Evolutionary conservation across 2,888 invertebrate genomes (phyloP), one percentile per base, ranked within the genome.

Genomic region (Gnatocerus cornutus): DNA sequence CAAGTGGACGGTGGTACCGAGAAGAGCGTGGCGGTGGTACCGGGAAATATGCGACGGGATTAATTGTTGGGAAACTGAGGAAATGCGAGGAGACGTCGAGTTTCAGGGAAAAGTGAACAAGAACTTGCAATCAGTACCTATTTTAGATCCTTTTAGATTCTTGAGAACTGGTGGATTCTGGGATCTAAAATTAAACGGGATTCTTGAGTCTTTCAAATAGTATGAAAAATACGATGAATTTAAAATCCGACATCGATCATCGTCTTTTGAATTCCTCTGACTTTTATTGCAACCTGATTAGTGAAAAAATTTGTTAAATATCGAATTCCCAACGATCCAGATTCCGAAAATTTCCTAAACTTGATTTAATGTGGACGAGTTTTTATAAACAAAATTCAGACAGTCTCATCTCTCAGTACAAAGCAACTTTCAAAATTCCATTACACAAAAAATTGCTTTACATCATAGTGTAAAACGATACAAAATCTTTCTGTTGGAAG

Each of bases 291-390:
- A 46, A n/a, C 16, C 46, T 46, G n/a, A 46, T 46, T 46, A 46
- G 46, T 46, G 21, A n/a, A 16, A 46, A 46, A 46, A 12, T 21
- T 16, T 46, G 46, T 46, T 21, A 46, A 45, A 14, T 21, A 46
- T 46, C 21, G 13, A 14, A 16, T 9, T n/a, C 46, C 8, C 30
- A 13, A 3, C 33, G 30, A 12, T 33, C 52, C 14, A 52, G 12
- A 52, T 52, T 52, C 52, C 33, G 9, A 52, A 52, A 9, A 13
- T 33, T n/a, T 12, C 52, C 6, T 3, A 14, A 52, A 33, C 52
- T 33, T 52, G 52, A 52, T 52, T 52, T 52, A 52, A 52, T 7
- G 9, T 16, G 13, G 16, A 46, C 14, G 0, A 46, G 14, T 46
- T 46, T 13, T 9, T 14, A 16, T 16, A 16, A n/a, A 7, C 4